Conservation (phyloP, 2,888 invertebrate genomes). For the Disparrhopalites patrizii region DNA sequence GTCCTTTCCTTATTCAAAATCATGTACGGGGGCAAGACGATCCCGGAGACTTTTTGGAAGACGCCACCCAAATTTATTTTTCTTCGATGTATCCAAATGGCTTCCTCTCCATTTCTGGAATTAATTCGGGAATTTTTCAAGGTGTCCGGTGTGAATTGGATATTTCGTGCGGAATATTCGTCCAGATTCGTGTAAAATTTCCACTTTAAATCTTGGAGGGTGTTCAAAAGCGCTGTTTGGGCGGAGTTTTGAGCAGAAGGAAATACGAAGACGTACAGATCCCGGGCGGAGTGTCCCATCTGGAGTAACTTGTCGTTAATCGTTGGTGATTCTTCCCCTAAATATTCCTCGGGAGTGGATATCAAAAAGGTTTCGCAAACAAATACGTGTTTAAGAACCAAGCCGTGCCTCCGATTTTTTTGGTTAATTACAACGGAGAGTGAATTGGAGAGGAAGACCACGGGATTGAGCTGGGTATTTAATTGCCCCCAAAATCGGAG, state of each 20-base stretch:
- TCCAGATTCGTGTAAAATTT: background rate
- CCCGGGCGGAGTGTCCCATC: background rate
- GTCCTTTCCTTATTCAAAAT: background rate
- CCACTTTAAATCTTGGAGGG: background rate
- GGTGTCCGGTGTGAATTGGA: background rate
- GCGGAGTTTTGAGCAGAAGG: too few species aligned
- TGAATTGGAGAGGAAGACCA: too few species aligned
- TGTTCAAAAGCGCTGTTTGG: too few species aligned
- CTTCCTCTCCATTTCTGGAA: background rate
- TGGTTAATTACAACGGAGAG: too few species aligned
- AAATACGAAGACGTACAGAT: background rate
- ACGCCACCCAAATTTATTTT: slow-evolving; percentile 14
- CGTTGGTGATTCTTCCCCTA: background rate
- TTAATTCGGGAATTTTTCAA: background rate
- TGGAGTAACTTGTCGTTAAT: background rate
- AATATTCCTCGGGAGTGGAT: background rate
- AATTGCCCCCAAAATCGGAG: background rate
- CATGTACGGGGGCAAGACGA: slow-evolving; percentile 16
- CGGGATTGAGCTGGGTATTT: background rate
- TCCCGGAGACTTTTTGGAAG: slow-evolving; percentile 14
- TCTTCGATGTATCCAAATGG: background rate
- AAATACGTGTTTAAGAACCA: background rate
- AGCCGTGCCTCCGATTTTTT: background rate
- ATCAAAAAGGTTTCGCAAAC: background rate
- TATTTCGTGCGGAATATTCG: background rate